Evolutionary conservation across 1,140 invertebrate genomes (phyloP).

Genomic region (Sinella curviseta): DNA sequence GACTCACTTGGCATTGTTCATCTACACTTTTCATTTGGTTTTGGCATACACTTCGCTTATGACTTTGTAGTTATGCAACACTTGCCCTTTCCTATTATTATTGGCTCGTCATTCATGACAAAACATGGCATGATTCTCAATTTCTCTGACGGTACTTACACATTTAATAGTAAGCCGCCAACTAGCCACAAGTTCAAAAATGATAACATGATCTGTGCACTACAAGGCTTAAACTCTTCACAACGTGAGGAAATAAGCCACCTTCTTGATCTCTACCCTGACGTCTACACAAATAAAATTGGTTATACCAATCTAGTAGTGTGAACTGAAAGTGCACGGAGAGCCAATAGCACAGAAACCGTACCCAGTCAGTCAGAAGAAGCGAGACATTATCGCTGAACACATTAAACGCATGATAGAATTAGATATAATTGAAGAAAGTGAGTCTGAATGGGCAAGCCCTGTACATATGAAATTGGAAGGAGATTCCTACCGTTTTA

Average conservation of each 20-base stretch:
- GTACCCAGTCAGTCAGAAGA: conserved; percentile 14
- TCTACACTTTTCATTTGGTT: not conserved
- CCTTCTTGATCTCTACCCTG: not conserved
- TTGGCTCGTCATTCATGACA: not conserved
- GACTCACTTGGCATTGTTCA: not conserved
- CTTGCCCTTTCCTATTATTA: not conserved
- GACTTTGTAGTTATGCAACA: not conserved
- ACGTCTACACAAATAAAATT: not conserved
- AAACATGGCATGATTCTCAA: not conserved
- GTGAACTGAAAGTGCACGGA: not conserved
- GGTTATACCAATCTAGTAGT: not conserved
- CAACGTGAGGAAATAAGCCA: not conserved
- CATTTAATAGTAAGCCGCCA: not conserved
- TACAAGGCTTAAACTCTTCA: not conserved
- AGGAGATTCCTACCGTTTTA: conserved; percentile 31
- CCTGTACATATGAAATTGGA: conserved; percentile 47
- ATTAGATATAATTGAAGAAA: conserved; percentile 42
- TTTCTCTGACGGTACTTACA: not conserved
- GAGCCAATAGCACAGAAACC: conserved; percentile 20
- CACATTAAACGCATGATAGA: conserved; percentile 47
- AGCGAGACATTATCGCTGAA: conserved; percentile 35
- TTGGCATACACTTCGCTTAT: not conserved
- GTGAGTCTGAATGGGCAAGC: conserved; percentile 39
- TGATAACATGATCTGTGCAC: not conserved
- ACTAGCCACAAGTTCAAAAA: not conserved